Conservation (phyloP, 2,888 invertebrate genomes). For the Cotesia congregata region DNA sequence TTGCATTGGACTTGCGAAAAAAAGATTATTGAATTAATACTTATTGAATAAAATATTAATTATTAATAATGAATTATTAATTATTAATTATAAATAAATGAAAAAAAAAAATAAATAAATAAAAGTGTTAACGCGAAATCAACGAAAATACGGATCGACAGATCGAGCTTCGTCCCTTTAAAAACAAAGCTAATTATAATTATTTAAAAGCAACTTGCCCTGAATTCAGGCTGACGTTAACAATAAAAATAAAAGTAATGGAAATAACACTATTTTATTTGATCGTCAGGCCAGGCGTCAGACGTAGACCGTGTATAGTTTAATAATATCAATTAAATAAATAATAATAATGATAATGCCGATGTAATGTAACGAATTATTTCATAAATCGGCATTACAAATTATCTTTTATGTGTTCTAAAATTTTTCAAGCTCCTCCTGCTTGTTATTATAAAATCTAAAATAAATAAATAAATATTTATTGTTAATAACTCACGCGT, state of each 20-base stretch:
- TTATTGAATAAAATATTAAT: constrained; percentile 18
- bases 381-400: too few relatives aligned
- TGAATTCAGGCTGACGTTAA: constrained; percentile 33
- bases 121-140: constrained; percentile 23
- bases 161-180: constrained; percentile 41
- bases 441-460: too few relatives aligned
- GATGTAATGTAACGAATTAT: neutral
- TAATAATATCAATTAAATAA: constrained; percentile 26
- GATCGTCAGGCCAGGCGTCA: constrained; percentile 36
- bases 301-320: constrained; percentile 37
- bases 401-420: too few relatives aligned
- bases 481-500: too few relatives aligned
- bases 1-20: constrained; percentile 30
- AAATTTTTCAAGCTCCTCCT: too few relatives aligned
- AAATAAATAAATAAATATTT: too few relatives aligned
- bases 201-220: constrained; percentile 38
- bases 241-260: constrained; percentile 2
- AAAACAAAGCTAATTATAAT: constrained; percentile 36
- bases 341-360: constrained; percentile 7
- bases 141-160: constrained; percentile 18
- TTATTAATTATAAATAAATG: constrained; percentile 33
- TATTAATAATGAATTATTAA: constrained; percentile 16
- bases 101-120: too few relatives aligned
- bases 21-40: neutral
- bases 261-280: neutral